These are phyloP conservation scores for Furcifer pardalis DNA, from an alignment of 2,797 vertebrate species.

Conservation along the genomic window DNA sequence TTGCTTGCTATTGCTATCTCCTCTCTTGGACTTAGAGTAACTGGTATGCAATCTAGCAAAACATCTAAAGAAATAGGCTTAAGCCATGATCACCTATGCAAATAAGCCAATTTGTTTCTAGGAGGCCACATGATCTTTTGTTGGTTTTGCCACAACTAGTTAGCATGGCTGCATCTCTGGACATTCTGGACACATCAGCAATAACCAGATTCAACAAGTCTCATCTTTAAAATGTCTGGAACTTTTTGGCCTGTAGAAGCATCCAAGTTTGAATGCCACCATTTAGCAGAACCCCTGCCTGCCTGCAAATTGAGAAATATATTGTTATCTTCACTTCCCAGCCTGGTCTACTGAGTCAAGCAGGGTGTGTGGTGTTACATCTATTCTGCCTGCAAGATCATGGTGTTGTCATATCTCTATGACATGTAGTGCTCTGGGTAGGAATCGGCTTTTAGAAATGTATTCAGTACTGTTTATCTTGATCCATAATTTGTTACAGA, in stretches of 20 bases:
- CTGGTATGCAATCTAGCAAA: too few species aligned
- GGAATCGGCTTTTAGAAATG: constrained; percentile 11
- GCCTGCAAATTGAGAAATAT: background rate
- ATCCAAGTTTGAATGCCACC: background rate
- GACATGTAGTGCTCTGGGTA: background rate
- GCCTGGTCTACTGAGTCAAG: background rate
- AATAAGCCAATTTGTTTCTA: too few species aligned
- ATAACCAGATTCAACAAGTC: background rate
- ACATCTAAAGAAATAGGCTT: too few species aligned
- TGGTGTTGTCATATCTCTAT: background rate
- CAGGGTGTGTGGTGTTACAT: background rate
- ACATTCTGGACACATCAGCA: background rate
- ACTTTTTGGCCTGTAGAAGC: background rate
- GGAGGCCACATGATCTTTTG: too few species aligned
- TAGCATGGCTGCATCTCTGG: too few species aligned
- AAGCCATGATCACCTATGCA: too few species aligned
- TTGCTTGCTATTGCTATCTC: too few species aligned
- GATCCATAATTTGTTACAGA: background rate
- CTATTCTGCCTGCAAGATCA: background rate
- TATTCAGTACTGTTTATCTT: constrained; percentile 7
- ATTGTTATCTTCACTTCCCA: background rate
- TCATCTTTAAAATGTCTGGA: background rate
- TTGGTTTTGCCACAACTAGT: too few species aligned
- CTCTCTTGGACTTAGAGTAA: too few species aligned
- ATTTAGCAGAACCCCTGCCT: background rate